phyloP scores from a whole-genome alignment of 2,797 vertebrate genomes.

The Galaxias olidus region DNA sequence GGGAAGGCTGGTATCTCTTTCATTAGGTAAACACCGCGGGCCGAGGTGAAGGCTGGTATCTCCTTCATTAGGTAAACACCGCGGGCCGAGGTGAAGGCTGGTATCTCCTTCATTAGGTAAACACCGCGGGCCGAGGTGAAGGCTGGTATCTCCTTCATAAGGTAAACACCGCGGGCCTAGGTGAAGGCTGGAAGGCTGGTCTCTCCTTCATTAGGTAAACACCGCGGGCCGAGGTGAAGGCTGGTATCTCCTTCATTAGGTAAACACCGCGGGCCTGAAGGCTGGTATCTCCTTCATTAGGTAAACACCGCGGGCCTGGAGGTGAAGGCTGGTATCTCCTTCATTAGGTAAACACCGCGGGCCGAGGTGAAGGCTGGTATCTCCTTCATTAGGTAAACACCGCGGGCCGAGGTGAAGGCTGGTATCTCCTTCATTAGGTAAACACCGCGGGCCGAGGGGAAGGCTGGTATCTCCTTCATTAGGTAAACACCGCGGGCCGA shows the following conservation, averaged over 20 bases:
- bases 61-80: constrained; percentile 65
- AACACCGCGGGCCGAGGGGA: too few relatives aligned
- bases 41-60: constrained; percentile 40
- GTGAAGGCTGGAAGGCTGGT: constrained; percentile 39
- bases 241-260: constrained; percentile 55
- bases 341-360: constrained; percentile 61
- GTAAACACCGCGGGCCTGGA: constrained; percentile 60
- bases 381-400: constrained; percentile 65
- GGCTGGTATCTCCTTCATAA: constrained; percentile 53
- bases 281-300: constrained; percentile 53
- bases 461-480: constrained; percentile 63
- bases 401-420: constrained; percentile 25
- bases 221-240: constrained; percentile 33
- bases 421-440: too few relatives aligned
- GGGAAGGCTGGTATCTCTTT: constrained; percentile 62
- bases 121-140: constrained; percentile 45
- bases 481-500: constrained; percentile 59
- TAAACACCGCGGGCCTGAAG: constrained; percentile 55
- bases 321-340: constrained; percentile 50
- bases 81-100: constrained; percentile 24
- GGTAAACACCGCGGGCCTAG: constrained; percentile 58
- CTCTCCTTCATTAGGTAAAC: constrained; percentile 64
- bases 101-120: constrained; percentile 63
- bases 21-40: constrained; percentile 61
- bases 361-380: constrained; percentile 40